These are phyloP conservation scores for Philaenus spumarius DNA, from an alignment of 1,140 invertebrate genomes.

Conservation along the genomic window DNA sequence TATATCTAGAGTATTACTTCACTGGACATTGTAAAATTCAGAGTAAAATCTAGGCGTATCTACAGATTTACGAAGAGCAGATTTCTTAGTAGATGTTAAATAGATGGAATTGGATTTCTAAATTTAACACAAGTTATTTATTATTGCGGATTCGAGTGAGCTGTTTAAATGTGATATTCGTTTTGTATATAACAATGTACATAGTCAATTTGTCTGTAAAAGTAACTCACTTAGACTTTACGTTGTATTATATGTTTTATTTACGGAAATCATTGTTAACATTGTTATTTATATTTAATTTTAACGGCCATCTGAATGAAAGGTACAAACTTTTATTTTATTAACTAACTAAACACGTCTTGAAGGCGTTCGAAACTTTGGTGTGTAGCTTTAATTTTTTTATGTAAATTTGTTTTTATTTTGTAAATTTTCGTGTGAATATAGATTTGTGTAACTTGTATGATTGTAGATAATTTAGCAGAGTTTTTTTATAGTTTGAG, in stretches of 20 bases:
- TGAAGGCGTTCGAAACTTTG: conserved; percentile 12
- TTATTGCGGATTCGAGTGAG: too few relatives aligned
- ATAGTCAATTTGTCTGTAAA: neutral
- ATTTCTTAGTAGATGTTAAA: too few relatives aligned
- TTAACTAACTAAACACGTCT: conserved; percentile 6
- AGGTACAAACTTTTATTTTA: conserved; percentile 7
- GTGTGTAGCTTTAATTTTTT: conserved; percentile 21
- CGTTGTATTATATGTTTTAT: conserved; percentile 1
- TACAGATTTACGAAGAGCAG: too few relatives aligned
- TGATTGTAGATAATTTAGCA: neutral
- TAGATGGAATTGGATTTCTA: too few relatives aligned
- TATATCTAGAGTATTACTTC: too few relatives aligned
- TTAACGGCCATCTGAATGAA: neutral
- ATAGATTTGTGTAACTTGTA: conserved; percentile 1
- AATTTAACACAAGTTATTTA: too few relatives aligned
- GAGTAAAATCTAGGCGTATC: too few relatives aligned
- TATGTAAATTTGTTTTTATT: conserved; percentile 20
- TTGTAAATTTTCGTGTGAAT: conserved; percentile 7
- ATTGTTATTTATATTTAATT: conserved; percentile 8
- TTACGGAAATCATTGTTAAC: neutral
- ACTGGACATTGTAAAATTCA: too few relatives aligned
- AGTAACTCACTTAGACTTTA: too few relatives aligned
- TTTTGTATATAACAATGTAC: too few relatives aligned
- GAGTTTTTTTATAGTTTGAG: neutral
- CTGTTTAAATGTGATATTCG: too few relatives aligned